Conservation (phyloP, 2,888 invertebrate species). For the Tryphoninae sp. region DNA sequence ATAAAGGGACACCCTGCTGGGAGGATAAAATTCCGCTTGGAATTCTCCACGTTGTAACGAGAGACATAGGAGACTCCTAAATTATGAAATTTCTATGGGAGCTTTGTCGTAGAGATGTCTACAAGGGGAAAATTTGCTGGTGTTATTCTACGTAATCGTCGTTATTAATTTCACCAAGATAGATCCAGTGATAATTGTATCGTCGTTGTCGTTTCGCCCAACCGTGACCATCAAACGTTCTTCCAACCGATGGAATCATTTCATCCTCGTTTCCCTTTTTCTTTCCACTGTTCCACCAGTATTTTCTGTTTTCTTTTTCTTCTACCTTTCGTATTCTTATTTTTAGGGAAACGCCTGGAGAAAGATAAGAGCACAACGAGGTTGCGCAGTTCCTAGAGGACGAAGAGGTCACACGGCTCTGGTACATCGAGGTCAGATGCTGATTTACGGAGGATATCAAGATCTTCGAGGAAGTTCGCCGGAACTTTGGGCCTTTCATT, state of each 20-base stretch:
- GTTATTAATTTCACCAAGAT: not conserved
- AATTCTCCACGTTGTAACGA: not conserved
- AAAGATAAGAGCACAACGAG: slow-evolving; percentile 84
- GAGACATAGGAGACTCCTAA: not conserved
- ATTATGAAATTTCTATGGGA: not conserved
- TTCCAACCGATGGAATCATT: no score
- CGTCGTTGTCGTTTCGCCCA: no score
- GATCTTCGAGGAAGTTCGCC: slow-evolving; percentile 92
- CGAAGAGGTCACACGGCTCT: slow-evolving; percentile 92
- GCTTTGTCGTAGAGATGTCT: not conserved
- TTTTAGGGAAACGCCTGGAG: slow-evolving; percentile 84
- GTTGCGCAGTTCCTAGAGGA: slow-evolving; percentile 86
- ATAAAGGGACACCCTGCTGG: not conserved
- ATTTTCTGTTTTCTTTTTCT: not conserved
- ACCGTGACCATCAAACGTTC: no score
- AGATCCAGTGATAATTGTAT: slow-evolving; percentile 50
- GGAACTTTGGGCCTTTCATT: slow-evolving; percentile 94
- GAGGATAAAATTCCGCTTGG: not conserved
- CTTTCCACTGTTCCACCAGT: not conserved
- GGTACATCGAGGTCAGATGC: slow-evolving; percentile 89
- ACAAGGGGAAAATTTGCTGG: not conserved
- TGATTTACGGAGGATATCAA: slow-evolving; percentile 94
- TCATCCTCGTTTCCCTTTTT: no score
- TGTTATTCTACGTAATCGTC: not conserved
- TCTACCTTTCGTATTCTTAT: not conserved